Base-by-base conservation (phyloP, 2,113 vertebrate species). In the Caretta caretta region DNA sequence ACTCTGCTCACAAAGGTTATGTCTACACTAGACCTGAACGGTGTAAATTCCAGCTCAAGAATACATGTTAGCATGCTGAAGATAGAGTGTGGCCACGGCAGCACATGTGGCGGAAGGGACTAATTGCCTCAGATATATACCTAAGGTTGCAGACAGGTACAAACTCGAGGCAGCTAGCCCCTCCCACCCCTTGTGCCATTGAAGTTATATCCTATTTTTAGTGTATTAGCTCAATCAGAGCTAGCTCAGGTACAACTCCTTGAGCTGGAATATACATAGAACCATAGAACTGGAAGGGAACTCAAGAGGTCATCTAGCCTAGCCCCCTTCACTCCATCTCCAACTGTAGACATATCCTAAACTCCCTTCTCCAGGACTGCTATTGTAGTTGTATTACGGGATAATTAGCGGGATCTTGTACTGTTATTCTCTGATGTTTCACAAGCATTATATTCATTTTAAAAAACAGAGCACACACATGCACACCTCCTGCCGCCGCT, bases 401-500 rank as follows among this genome's bases (percentile, higher is more conserved):
- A 22, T 54, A 90, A 1, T 53, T 16, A 31, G 65, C 85, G 81
- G 5, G 3, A 72, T 8, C 83, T 2, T 16, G 2, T 78, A 35
- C 5, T 87, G 3, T 19, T 81, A 16, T 59, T 84, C 24, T 75
- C 75, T 56, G 35, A 24, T 83, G 2, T 86, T 27, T 90, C 90
- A 75, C 89, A 81, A 90, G 2, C 4, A 42, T 75, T 90, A 17
- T 3, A 31, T 89, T 94, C 0, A 81, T 56, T 59, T 19, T 14
- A 84, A 24, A 83, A 87, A 46, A 31, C 8, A 50, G 80, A 93
- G 11, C 19, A 89, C 16, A 87, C 13, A 10, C 16, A 69, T 17
- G 2, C 27, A 2, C 1, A 0, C 24, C 10, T 80, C 51, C 56
- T 80, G 3, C 2, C n/a, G 4, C 89, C 5, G 8, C 25, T 51